Base-by-base conservation (phyloP, 2,797 vertebrate genomes). In the Pelochelys cantorii region DNA sequence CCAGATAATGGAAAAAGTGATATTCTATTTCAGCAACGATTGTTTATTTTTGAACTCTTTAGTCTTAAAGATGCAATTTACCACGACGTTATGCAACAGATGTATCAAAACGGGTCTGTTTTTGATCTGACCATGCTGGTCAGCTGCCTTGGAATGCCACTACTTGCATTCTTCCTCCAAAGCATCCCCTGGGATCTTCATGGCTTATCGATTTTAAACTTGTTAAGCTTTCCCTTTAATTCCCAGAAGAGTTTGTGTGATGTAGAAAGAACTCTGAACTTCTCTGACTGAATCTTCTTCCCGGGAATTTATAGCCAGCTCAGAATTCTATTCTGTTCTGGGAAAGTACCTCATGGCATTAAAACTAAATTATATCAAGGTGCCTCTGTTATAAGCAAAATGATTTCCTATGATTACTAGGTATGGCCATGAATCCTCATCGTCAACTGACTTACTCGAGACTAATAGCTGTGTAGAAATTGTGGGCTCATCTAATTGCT, bases 281-380 rank as follows among this genome's bases (percentile, higher is more conserved):
- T 87, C 81, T 92, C 77, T 87, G 94, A 93, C 92, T 31, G 59
- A 94, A 90, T 87, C 90, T 91, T 52, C 91, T 84, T 94, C 57
- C 83, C 81, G 80, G 80, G 95, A 92, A 95, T 5, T 18, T 80
- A 80, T 85, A 89, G 91, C 91, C 90, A 91, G 79, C 90, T 95
- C 78, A 82, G 94, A 92, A 95, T 85, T 89, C 37, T 48, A 34
- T 92, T 92, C 86, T 79, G 87, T 92, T 94, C 84, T 79, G 74
- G 93, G 85, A 95, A 87, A 90, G 85, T 34, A 65, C 78, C 93
- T 95, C 91, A 88, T 89, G 85, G 88, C 87, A 95, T 93, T 92
- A 93, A 95, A 96, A 95, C 88, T 81, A 93, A 97, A 95, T 96
- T 96, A 93, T 94, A 96, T 95, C 92, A 88, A 89, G 90, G 88